Percentiles rank a stretch among this genome's conserved stretches.
These are phyloP conservation scores for Eulemur rufifrons DNA, from an alignment of 2,113 vertebrate species.

Conservation along the genomic window DNA sequence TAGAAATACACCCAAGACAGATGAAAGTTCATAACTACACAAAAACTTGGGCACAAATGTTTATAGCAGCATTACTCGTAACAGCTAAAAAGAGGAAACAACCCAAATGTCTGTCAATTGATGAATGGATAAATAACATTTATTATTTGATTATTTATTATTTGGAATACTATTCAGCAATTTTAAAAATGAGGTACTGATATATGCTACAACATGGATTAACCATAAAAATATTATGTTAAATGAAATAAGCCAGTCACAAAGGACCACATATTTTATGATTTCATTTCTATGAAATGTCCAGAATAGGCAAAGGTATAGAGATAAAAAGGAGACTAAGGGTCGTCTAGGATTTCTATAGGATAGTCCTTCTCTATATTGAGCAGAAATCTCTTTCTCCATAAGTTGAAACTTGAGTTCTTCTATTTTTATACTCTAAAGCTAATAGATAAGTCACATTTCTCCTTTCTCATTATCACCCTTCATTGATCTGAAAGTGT, in stretches of 20 bases:
- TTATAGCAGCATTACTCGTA: background rate
- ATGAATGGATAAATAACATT: background rate
- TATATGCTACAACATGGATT: background rate
- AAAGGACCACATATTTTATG: background rate
- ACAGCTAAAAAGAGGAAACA: background rate
- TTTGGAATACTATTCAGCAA: background rate
- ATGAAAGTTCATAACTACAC: background rate
- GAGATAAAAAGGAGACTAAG: background rate
- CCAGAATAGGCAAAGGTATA: background rate
- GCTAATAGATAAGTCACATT: background rate
- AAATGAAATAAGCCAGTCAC: background rate
- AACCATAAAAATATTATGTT: background rate
- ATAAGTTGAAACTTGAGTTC: background rate
- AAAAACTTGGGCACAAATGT: background rate
- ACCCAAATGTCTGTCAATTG: background rate
- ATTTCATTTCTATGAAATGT: background rate
- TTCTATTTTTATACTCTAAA: background rate
- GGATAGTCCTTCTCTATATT: background rate
- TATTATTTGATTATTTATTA: too few relatives aligned
- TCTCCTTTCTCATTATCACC: background rate
- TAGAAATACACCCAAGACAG: background rate
- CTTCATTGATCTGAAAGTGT: conserved; percentile 19
- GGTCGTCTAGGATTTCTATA: background rate
- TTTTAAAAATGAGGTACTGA: background rate
- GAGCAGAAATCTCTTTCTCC: background rate